Evolutionary conservation across 1,140 invertebrate genomes (phyloP).

Genomic region (Bactericera cockerelli): DNA sequence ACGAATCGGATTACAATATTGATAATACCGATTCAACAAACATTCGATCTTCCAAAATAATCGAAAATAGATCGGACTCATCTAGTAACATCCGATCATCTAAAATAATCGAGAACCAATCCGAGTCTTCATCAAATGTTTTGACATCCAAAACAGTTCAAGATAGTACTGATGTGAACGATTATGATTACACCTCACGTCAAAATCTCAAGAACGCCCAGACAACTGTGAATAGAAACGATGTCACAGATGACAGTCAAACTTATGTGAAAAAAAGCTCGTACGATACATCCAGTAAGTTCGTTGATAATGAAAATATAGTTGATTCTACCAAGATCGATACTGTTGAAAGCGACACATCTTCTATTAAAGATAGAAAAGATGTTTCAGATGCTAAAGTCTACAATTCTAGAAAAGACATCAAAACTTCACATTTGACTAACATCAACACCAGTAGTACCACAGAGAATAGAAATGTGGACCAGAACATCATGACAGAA

Average conservation of each 20-base stretch:
- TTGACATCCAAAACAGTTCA: constrained; percentile 1
- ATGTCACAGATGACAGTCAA: not conserved
- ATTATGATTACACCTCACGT: constrained; percentile 11
- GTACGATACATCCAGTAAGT: not conserved
- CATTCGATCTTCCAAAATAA: not conserved
- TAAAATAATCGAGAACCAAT: not conserved
- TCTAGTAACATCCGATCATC: constrained; percentile 17
- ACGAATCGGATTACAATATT: constrained; percentile 4
- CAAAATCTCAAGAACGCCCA: constrained; percentile 4
- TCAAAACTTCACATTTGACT: constrained; percentile 3
- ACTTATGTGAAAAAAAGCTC: not conserved
- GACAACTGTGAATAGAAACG: not conserved
- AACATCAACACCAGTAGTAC: not conserved
- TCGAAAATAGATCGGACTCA: constrained; percentile 13
- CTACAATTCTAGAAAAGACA: constrained; percentile 3
- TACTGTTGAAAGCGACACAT: not conserved
- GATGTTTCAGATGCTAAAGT: too few species aligned
- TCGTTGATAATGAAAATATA: not conserved
- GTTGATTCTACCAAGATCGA: not conserved
- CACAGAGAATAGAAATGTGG: constrained; percentile 14
- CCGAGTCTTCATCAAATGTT: constrained; percentile 8
- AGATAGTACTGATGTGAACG: not conserved
- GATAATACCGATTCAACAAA: not conserved
- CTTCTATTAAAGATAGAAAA: not conserved
- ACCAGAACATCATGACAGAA: constrained; percentile 26